Conservation (phyloP, 2,888 invertebrate species). For the Melanostoma scalare region DNA sequence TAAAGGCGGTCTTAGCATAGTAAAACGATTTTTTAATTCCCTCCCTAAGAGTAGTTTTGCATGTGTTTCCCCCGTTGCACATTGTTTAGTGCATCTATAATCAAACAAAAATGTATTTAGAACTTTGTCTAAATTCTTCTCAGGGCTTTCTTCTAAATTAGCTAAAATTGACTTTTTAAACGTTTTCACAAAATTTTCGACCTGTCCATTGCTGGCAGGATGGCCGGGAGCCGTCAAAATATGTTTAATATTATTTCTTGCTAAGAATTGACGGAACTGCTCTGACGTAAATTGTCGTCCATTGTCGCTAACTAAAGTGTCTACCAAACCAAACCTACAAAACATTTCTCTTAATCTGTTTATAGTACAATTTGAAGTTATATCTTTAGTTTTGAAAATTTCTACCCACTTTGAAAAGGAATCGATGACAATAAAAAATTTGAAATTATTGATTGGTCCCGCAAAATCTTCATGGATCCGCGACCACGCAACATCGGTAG, state of each 20-base stretch:
- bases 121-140: neutral
- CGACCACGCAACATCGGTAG: conserved; percentile 27
- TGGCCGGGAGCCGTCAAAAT: conserved; percentile 52
- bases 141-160: neutral
- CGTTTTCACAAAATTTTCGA: conserved; percentile 37
- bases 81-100: conserved; percentile 13
- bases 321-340: conserved; percentile 56
- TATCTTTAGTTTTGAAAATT: conserved; percentile 62
- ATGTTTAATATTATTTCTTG: conserved; percentile 38
- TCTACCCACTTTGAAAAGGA: conserved; percentile 46
- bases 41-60: conserved; percentile 17
- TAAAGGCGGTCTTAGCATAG: neutral
- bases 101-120: conserved; percentile 8
- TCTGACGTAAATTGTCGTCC: conserved; percentile 61
- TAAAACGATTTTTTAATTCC: conserved; percentile 6
- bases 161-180: conserved; percentile 40
- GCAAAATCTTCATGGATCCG: conserved; percentile 42
- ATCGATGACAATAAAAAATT: conserved; percentile 35
- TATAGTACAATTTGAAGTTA: conserved; percentile 43
- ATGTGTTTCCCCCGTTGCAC: conserved; percentile 12
- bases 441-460: conserved; percentile 28
- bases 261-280: conserved; percentile 26
- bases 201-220: conserved; percentile 47
- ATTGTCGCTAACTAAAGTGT: conserved; percentile 65
- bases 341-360: conserved; percentile 57